These are phyloP conservation scores for Heteractis magnifica DNA, from an alignment of 92 coral and sea anemone species.

Conservation along the genomic window DNA sequence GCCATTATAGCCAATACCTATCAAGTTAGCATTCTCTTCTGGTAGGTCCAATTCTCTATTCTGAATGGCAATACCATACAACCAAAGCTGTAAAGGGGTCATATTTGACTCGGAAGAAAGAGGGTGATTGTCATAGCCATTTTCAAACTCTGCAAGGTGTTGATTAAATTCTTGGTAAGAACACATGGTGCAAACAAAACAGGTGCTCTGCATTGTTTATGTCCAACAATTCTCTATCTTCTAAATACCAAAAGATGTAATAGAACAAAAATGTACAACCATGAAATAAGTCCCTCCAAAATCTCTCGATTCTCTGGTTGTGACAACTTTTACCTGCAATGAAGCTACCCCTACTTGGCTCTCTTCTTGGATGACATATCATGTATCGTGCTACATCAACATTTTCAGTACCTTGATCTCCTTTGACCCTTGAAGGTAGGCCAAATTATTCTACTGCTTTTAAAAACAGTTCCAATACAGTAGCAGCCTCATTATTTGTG, in stretches of 20 bases:
- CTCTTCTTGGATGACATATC: constrained; percentile 48
- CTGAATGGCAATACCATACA: constrained; percentile 32
- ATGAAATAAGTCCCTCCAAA: constrained; percentile 60
- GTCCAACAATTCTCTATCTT: constrained; percentile 40
- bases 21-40: constrained; percentile 13
- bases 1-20: constrained; percentile 32
- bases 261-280: constrained; percentile 60
- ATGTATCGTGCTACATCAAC: constrained; percentile 47
- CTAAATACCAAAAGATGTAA: constrained; percentile 51
- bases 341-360: constrained; percentile 55
- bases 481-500: constrained; percentile 46
- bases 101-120: constrained; percentile 49
- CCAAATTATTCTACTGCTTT: constrained; percentile 43
- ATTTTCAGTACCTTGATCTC: constrained; percentile 56
- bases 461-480: constrained; percentile 43
- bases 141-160: constrained; percentile 35
- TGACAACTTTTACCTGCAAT: no score
- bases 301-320: constrained; percentile 51
- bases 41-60: constrained; percentile 27
- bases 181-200: constrained; percentile 44
- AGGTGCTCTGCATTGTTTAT: constrained; percentile 41
- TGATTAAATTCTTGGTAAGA: constrained; percentile 46
- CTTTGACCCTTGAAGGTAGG: constrained; percentile 43
- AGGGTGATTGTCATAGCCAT: constrained; percentile 56
- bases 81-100: constrained; percentile 48